Base-by-base conservation (phyloP, 2,888 invertebrate species). In the Cacoxenus indagator region DNA sequence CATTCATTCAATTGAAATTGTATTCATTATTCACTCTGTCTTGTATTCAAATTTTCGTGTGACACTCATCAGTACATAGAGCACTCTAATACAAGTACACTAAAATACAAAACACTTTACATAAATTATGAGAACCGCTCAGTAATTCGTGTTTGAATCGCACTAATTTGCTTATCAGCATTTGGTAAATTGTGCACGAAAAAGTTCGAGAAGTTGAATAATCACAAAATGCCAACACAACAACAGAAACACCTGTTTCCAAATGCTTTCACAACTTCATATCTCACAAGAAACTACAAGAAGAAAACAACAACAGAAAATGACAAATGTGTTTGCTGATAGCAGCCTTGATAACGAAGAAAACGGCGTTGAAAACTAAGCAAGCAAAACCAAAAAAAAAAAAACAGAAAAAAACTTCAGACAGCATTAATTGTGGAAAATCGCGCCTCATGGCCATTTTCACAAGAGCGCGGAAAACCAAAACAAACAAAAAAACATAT, bases 361-460 rank as follows among this genome's bases (percentile, higher is more conserved):
- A 59, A 37, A 57, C 4, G 4, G 22, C 11, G 45, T n/a, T n/a
- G n/a, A n/a, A 57, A 57, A 27, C 27, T 26, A 27, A 22, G 51
- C 8, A 22, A 51, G 51, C 17, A 22, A 22, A 8, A 61, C 22
- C 6, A 17, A 57, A 57, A 57, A 57, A 29, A 31, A 31, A 57
- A 26, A 57, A 57, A 54, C 8, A 11, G 19, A 51, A 24, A 55
- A 55, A 26, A 24, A 55, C 55, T 55, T 55, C 27, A 17, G 48
- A 14, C n/a, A 43, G 8, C 37, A 29, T 29, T 43, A n/a, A n/a
- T n/a, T 24, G 43, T 31, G 24, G 22, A 31, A 55, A 55, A 46
- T 65, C 54, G 62, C 66, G 55, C 70, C 70, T 69, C 71, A 70
- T 70, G 67, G 62, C 67, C 29, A 62, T 74, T 74, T 76, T 73